Percentiles rank a stretch among this genome's conserved stretches.
phyloP scores from a whole-genome alignment of 2,797 vertebrate species.

The Apogon hyalosoma region DNA sequence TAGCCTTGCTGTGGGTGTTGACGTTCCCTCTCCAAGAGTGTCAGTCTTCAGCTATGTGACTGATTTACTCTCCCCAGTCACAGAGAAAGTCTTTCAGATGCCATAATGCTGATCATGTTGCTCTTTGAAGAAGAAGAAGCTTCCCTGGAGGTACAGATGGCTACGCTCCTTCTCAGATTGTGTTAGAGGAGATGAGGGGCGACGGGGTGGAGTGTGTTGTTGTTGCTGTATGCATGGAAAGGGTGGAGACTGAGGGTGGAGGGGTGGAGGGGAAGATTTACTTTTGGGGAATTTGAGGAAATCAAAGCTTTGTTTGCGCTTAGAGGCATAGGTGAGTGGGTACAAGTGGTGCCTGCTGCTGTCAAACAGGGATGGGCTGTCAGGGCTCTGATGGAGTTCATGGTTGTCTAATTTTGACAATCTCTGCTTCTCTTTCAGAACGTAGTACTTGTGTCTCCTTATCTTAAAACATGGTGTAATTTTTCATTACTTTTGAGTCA shows the following conservation, averaged over 20 bases:
- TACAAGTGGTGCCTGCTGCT: constrained; percentile 66
- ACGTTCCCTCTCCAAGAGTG: constrained; percentile 36
- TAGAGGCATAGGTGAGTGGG: constrained; percentile 76
- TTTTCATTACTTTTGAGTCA: constrained; percentile 33
- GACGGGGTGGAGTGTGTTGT: constrained; percentile 51
- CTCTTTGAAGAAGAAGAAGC: constrained; percentile 73
- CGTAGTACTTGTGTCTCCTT: constrained; percentile 52
- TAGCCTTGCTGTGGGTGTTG: constrained; percentile 58
- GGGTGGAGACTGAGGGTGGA: not conserved
- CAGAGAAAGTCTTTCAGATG: constrained; percentile 66
- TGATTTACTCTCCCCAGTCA: constrained; percentile 63
- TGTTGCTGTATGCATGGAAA: constrained; percentile 25
- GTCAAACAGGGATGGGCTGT: constrained; percentile 66
- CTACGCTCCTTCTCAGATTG: constrained; percentile 68
- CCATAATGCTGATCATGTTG: constrained; percentile 73
- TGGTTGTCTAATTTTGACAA: constrained; percentile 72
- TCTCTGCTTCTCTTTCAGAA: constrained; percentile 47
- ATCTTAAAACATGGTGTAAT: constrained; percentile 40
- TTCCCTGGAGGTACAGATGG: constrained; percentile 76
- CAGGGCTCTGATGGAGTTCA: constrained; percentile 61
- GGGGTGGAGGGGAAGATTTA: constrained; percentile 2
- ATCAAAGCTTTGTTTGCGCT: constrained; percentile 78
- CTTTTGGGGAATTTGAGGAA: constrained; percentile 59
- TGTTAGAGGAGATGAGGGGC: constrained; percentile 62
- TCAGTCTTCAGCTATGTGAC: constrained; percentile 51